Base-by-base conservation (phyloP, 2,797 vertebrate species). In the Eulemur rubriventer region DNA sequence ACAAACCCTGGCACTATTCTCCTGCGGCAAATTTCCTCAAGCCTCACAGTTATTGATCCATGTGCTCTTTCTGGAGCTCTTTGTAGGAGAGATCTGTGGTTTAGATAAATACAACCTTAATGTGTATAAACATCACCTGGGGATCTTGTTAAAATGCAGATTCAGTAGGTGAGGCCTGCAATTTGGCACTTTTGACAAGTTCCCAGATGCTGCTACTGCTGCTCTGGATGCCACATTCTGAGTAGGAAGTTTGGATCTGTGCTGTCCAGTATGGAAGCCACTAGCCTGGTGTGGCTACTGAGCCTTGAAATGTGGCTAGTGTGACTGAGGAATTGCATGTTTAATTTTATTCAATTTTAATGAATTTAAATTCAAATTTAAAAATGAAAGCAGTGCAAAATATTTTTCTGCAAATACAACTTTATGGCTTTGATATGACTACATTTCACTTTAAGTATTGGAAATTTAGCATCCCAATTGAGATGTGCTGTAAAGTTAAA, bases 341-440 rank as follows among this genome's bases (percentile, higher is more conserved):
- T 72, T 8, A 38, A 93, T 86, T 86, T 89, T 82, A 72, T 72
- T 52, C 22, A 3, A 38, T 92, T 92, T 85, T 20, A 80, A 83
- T 63, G 76, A 94, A 43, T n/a, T 84, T 85, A 76, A 46, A 76
- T 55, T 82, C 57, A 86, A 83, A 79, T 73, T 79, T n/a, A 65
- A 92, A 89, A 76, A 61, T 28, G 3, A 81, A 79, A 94, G 24
- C 24, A 50, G 20, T 14, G 10, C 46, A 94, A 55, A 89, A 22
- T 81, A 9, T 33, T 65, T 92, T 94, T 55, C 26, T 1, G 57
- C 76, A 85, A 75, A 33, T 59, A 16, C n/a, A 72, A 63, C 28
- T 48, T 78, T 38, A 30, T 30, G 43, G 35, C 52, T 83, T 87
- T 57, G 43, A 9, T 57, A 83, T 81, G 76, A 26, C 43, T 90